Evolutionary conservation across 2,888 invertebrate genomes (phyloP).

Genomic region (Latheticus oryzae): DNA sequence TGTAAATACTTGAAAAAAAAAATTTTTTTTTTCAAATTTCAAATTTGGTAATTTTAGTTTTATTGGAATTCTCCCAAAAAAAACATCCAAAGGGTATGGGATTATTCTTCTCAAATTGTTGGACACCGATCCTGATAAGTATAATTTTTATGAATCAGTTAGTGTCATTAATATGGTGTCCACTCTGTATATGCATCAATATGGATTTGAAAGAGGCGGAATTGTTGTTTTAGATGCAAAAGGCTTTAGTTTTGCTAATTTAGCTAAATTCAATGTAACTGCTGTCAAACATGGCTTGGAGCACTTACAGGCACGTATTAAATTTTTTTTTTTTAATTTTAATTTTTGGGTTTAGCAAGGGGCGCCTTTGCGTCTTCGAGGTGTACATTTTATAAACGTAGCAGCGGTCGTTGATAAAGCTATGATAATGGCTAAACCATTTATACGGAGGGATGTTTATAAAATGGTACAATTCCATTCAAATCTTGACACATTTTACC

Average conservation of each 20-base stretch:
- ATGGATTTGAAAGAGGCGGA: not conserved
- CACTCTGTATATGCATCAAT: slow-evolving; percentile 8
- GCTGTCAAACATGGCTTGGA: slow-evolving; percentile 3
- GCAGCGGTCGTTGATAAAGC: slow-evolving; percentile 5
- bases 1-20: too few relatives aligned
- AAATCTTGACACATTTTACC: too few relatives aligned
- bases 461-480: slow-evolving; percentile 15
- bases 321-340: too few relatives aligned
- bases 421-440: slow-evolving; percentile 5
- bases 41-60: too few relatives aligned
- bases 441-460: slow-evolving; percentile 8
- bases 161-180: slow-evolving; percentile 9
- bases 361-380: not conserved
- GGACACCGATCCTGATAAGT: slow-evolving; percentile 3
- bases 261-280: slow-evolving; percentile 10
- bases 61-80: slow-evolving; percentile 16
- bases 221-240: slow-evolving; percentile 2
- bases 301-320: slow-evolving; percentile 8
- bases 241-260: slow-evolving; percentile 11
- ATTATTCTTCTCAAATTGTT: slow-evolving; percentile 4
- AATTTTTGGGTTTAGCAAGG: slow-evolving; percentile 7
- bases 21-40: too few relatives aligned
- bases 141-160: not conserved
- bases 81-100: slow-evolving; percentile 8
- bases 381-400: slow-evolving; percentile 7